These are phyloP conservation scores for Corythucha ciliata DNA, from an alignment of 2,888 invertebrate genomes.

Conservation along the genomic window DNA sequence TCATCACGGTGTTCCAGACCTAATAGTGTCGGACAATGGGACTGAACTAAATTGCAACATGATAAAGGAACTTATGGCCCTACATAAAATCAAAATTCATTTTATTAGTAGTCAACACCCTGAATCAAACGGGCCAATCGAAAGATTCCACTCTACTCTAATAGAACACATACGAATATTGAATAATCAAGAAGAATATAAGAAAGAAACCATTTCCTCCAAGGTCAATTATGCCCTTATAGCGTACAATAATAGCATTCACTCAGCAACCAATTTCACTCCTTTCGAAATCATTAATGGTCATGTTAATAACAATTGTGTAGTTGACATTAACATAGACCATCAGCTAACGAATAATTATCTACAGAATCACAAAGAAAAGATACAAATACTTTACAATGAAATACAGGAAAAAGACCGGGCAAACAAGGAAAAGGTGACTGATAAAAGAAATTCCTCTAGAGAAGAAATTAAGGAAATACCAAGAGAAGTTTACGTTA, in stretches of 20 bases:
- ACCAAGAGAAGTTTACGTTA: constrained; percentile 3
- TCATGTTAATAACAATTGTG: not conserved
- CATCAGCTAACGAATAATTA: constrained; percentile 8
- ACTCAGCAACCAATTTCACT: constrained; percentile 5
- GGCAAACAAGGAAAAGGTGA: not conserved
- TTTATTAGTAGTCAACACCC: constrained; percentile 17
- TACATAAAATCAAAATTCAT: constrained; percentile 20
- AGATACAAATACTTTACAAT: not conserved
- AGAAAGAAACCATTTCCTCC: not conserved
- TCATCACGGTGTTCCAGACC: constrained; percentile 13
- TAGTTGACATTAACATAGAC: constrained; percentile 7
- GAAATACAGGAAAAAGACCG: not conserved
- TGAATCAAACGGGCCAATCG: constrained; percentile 11
- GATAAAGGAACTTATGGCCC: constrained; percentile 14
- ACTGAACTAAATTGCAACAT: constrained; percentile 15
- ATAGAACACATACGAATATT: constrained; percentile 17
- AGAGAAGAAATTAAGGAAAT: not conserved
- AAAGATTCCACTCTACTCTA: constrained; percentile 20
- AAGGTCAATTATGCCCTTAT: constrained; percentile 17
- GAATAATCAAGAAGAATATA: constrained; percentile 8
- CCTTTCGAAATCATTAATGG: constrained; percentile 11
- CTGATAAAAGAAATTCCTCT: not conserved
- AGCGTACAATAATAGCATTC: constrained; percentile 20
- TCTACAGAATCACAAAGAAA: constrained; percentile 4
- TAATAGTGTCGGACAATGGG: constrained; percentile 16